Conservation (phyloP, 2,888 invertebrate genomes). For the Aplocera efformata region DNA sequence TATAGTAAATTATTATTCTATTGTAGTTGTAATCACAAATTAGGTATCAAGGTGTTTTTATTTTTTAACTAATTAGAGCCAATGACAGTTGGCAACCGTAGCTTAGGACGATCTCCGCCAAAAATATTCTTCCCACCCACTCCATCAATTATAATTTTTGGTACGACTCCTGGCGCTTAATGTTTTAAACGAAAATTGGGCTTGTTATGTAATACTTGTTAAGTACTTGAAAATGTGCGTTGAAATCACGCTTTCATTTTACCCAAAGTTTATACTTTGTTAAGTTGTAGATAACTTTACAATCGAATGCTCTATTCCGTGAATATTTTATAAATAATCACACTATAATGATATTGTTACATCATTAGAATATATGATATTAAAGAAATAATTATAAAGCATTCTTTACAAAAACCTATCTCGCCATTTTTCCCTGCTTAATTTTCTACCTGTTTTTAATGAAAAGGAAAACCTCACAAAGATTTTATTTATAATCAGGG, state of each 20-base stretch:
- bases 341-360: no score
- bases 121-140: conserved; percentile 59
- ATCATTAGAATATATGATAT: no score
- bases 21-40: no score
- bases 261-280: conserved; percentile 1
- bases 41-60: no score
- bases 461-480: conserved; percentile 3
- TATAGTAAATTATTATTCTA: no score
- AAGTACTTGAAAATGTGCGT: neutral
- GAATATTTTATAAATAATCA: no score
- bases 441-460: neutral
- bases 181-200: conserved; percentile 47
- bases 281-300: no score
- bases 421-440: neutral
- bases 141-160: conserved; percentile 63
- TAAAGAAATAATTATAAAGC: no score
- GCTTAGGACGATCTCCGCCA: conserved; percentile 31
- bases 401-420: no score
- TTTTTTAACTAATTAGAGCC: neutral
- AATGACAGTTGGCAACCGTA: conserved; percentile 4
- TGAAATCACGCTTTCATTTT: conserved; percentile 1
- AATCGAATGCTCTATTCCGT: no score
- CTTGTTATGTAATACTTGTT: conserved; percentile 46
- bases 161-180: conserved; percentile 44
- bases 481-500: conserved; percentile 16